These are phyloP conservation scores for Phymorhynchus buccinoides DNA, from an alignment of 1,140 invertebrate species.

Conservation along the genomic window DNA sequence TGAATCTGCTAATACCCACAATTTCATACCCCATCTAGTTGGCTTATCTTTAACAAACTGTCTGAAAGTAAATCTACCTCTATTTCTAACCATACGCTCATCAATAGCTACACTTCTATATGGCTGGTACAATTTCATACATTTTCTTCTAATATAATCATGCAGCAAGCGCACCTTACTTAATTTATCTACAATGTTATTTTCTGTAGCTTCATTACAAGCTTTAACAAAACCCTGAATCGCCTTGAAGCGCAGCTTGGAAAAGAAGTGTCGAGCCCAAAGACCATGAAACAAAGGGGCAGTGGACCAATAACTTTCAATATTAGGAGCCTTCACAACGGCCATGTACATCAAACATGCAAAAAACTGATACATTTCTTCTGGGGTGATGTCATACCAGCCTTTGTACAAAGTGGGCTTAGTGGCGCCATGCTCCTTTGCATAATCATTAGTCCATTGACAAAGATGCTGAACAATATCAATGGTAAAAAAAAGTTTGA, in stretches of 20 bases:
- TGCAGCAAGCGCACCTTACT: neutral
- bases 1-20: neutral
- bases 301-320: conserved; percentile 13
- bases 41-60: neutral
- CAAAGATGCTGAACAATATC: neutral
- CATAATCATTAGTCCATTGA: neutral
- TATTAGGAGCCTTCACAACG: neutral
- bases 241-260: neutral
- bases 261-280: neutral
- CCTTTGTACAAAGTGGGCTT: neutral
- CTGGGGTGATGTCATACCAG: neutral
- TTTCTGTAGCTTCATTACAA: neutral
- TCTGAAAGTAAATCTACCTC: neutral
- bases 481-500: neutral
- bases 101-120: neutral
- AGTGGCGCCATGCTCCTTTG: neutral
- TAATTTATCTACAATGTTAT: neutral
- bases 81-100: conserved; percentile 18
- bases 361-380: neutral
- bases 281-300: neutral
- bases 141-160: conserved; percentile 4
- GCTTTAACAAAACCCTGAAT: conserved; percentile 14
- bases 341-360: neutral
- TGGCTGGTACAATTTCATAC: conserved; percentile 22
- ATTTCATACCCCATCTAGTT: neutral